phyloP scores from a whole-genome alignment of 2,797 vertebrate species.

The Paedocypris micromegethes region DNA sequence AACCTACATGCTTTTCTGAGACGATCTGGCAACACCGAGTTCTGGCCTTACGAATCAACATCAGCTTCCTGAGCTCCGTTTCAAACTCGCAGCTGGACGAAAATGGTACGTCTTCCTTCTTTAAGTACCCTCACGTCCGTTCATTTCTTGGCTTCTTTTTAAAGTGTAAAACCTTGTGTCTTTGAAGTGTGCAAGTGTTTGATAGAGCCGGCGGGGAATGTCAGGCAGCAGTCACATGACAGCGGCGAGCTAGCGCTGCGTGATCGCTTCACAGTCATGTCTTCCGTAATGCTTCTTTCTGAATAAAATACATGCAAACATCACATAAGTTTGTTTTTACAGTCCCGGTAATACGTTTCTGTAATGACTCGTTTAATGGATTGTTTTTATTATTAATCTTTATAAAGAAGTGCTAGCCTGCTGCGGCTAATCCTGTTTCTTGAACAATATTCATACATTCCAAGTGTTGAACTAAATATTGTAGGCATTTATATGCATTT shows the following conservation, averaged over 20 bases:
- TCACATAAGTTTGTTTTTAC: neutral
- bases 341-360: neutral
- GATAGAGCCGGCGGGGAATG: neutral
- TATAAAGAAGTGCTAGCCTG: slow-evolving; percentile 11
- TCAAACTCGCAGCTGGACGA: slow-evolving; percentile 60
- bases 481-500: neutral
- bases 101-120: slow-evolving; percentile 63
- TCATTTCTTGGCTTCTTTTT: neutral
- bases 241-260: slow-evolving; percentile 22
- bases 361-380: neutral
- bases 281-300: neutral
- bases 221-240: slow-evolving; percentile 26
- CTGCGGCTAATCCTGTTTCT: slow-evolving; percentile 8
- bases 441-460: too few relatives aligned
- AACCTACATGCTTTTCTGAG: neutral
- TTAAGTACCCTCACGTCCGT: neutral
- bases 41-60: slow-evolving; percentile 34
- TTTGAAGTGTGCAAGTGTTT: too few relatives aligned
- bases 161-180: neutral
- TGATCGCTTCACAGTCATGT: slow-evolving; percentile 2
- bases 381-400: neutral
- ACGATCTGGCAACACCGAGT: slow-evolving; percentile 16
- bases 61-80: slow-evolving; percentile 58
- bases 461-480: neutral
- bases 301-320: neutral